A percentile compares a stretch with the other conserved stretches of the same genome.
Conservation (phyloP, 2,113 vertebrate genomes). For the Antechinus stuartii region DNA sequence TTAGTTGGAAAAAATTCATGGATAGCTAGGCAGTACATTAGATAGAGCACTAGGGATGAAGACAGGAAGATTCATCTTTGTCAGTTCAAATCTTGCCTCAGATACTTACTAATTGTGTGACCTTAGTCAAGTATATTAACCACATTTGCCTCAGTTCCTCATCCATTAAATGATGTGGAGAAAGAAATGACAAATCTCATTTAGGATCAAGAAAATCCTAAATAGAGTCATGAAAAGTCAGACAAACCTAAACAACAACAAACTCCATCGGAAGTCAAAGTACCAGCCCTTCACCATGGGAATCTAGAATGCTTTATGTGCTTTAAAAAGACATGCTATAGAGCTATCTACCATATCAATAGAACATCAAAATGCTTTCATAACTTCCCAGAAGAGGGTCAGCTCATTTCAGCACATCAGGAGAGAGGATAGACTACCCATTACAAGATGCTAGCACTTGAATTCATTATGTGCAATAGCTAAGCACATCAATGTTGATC, state of each 20-base stretch:
- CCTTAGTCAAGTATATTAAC: neutral
- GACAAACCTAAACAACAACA: neutral
- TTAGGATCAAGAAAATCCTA: neutral
- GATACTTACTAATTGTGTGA: neutral
- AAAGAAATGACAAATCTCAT: neutral
- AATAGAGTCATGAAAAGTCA: neutral
- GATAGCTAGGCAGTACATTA: neutral
- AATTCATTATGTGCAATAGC: conserved; percentile 67
- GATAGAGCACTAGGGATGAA: too few species aligned
- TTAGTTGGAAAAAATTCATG: neutral
- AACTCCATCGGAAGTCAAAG: conserved; percentile 17
- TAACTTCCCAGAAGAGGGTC: conserved; percentile 78
- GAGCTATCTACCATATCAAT: conserved; percentile 67
- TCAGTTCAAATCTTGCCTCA: neutral
- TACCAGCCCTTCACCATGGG: conserved; percentile 22
- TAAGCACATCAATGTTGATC: conserved; percentile 65
- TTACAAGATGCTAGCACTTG: conserved; percentile 52
- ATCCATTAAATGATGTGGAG: neutral
- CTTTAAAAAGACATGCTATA: conserved; percentile 56
- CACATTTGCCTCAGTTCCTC: neutral
- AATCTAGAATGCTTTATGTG: conserved; percentile 42
- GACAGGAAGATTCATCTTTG: too few species aligned
- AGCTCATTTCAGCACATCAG: conserved; percentile 60
- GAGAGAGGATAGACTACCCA: conserved; percentile 56
- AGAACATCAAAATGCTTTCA: conserved; percentile 75